Evolutionary conservation across 1,140 invertebrate genomes (phyloP).

Genomic region (Tetraneura akinire): DNA sequence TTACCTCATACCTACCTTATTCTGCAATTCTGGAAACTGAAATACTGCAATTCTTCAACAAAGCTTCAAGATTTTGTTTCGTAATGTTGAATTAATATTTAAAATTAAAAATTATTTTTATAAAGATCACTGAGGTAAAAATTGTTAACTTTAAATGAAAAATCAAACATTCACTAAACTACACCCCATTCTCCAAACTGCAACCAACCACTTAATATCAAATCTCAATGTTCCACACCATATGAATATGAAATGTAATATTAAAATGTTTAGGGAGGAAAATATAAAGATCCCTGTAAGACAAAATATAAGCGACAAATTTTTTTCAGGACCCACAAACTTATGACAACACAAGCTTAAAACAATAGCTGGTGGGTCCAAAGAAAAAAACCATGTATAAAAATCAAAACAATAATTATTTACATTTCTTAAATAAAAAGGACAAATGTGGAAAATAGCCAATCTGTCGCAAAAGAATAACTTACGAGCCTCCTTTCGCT

Average conservation of each 20-base stretch:
- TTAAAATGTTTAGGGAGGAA: neutral
- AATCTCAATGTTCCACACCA: neutral
- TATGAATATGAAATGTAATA: neutral
- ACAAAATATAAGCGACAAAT: neutral
- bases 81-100: neutral
- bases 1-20: conserved; percentile 47
- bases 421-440: neutral
- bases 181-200: neutral
- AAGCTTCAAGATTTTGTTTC: neutral
- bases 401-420: neutral
- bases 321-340: conserved; percentile 47
- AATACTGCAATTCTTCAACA: too few species aligned
- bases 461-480: conserved; percentile 47
- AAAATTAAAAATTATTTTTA: neutral
- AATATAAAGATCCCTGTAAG: conserved; percentile 21
- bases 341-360: conserved; percentile 42
- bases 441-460: neutral
- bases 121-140: conserved; percentile 15
- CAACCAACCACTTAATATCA: neutral
- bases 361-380: conserved; percentile 36
- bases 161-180: neutral
- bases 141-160: conserved; percentile 29
- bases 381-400: conserved; percentile 31
- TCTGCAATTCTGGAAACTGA: too few species aligned
- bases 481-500: conserved; percentile 51